Percentiles rank a stretch among this genome's conserved stretches.
Conservation (phyloP, 2,113 vertebrate genomes). For the Psettodes erumei region DNA sequence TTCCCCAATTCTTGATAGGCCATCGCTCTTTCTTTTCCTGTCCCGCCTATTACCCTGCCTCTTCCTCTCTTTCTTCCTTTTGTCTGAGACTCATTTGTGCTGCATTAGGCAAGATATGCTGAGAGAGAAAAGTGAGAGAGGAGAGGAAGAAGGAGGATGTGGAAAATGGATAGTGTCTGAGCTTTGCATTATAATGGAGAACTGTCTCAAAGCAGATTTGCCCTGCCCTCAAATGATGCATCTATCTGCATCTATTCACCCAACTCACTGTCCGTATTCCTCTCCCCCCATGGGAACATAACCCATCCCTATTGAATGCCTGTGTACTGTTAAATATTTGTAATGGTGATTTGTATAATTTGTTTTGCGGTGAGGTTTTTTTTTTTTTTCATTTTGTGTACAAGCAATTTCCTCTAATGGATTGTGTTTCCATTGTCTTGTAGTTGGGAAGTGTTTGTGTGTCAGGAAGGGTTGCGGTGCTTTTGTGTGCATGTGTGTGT, state of each 20-base stretch:
- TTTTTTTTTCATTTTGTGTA: slow-evolving; percentile 34
- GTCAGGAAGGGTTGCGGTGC: slow-evolving; percentile 43
- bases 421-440: slow-evolving; percentile 53
- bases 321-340: slow-evolving; percentile 61
- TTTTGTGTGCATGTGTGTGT: slow-evolving; percentile 48
- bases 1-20: slow-evolving; percentile 16
- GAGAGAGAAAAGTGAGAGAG: slow-evolving; percentile 46
- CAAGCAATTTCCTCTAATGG: slow-evolving; percentile 65
- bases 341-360: slow-evolving; percentile 62
- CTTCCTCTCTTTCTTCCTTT: slow-evolving; percentile 36
- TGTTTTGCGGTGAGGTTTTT: slow-evolving; percentile 50
- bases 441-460: slow-evolving; percentile 49
- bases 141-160: slow-evolving; percentile 47
- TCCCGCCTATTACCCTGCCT: slow-evolving; percentile 34
- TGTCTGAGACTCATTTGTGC: slow-evolving; percentile 67
- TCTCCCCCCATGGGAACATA: slow-evolving; percentile 26
- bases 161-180: slow-evolving; percentile 66
- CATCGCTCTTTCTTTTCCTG: slow-evolving; percentile 24
- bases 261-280: slow-evolving; percentile 17
- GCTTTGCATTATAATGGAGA: slow-evolving; percentile 76
- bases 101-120: slow-evolving; percentile 69
- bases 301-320: slow-evolving; percentile 20
- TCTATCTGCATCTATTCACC: slow-evolving; percentile 68
- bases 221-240: slow-evolving; percentile 58
- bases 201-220: slow-evolving; percentile 64